Conservation (phyloP, 2,113 vertebrate species). For the Clarias gariepinus region DNA sequence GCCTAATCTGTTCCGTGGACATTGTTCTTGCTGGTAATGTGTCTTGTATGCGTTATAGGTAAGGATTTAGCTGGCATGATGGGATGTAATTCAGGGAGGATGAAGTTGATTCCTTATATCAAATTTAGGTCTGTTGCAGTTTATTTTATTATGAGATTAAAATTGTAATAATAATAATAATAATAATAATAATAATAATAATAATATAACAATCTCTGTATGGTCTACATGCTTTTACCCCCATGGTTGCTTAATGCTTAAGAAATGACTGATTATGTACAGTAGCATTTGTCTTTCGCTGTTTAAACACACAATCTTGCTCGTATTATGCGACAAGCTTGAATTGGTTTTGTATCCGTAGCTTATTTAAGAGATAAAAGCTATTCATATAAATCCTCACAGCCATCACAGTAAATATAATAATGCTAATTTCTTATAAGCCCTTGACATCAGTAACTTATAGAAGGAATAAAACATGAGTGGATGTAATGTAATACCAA, state of each 20-base stretch:
- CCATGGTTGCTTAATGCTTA: not conserved
- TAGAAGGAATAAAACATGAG: not conserved
- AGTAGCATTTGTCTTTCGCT: not conserved
- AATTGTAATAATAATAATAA: no score
- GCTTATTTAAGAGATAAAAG: not conserved
- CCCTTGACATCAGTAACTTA: not conserved
- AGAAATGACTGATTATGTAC: not conserved
- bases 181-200: no score
- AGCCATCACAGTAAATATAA: not conserved
- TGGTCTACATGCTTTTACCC: not conserved
- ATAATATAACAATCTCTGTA: not conserved
- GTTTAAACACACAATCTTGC: not conserved
- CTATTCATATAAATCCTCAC: not conserved
- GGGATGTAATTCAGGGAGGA: slow-evolving; percentile 34
- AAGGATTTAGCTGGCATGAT: slow-evolving; percentile 37
- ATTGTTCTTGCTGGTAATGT: slow-evolving; percentile 41
- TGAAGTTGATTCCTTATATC: slow-evolving; percentile 22
- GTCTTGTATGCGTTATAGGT: slow-evolving; percentile 31
- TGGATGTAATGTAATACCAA: not conserved
- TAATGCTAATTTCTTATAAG: not conserved
- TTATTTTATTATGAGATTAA: not conserved
- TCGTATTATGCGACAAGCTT: not conserved
- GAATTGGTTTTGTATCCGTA: not conserved
- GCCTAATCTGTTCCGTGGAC: slow-evolving; percentile 49
- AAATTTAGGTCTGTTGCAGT: not conserved